Percentiles rank a stretch among this genome's conserved stretches.
phyloP scores from a whole-genome alignment of 2,888 invertebrate genomes.

The Blastobasis lacticolella region DNA sequence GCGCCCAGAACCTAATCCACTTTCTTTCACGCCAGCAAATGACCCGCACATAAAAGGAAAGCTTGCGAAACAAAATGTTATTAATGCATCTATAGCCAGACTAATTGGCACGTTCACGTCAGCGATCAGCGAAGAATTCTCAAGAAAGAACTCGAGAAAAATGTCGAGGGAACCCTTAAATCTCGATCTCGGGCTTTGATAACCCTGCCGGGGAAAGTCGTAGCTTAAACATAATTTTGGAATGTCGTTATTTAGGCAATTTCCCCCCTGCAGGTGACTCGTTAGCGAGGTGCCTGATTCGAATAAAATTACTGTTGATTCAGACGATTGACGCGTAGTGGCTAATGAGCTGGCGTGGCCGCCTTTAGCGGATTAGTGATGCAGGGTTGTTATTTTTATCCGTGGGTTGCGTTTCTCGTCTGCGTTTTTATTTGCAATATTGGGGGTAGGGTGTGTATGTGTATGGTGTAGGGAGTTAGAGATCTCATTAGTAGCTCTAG shows the following conservation, averaged over 20 bases:
- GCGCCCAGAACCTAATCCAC: too few relatives aligned
- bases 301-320: conserved; percentile 31
- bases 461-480: background rate
- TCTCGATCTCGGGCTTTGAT: too few relatives aligned
- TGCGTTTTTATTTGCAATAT: background rate
- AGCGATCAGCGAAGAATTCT: too few relatives aligned
- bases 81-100: too few relatives aligned
- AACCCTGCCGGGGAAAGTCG: conserved; percentile 8
- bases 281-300: conserved; percentile 23
- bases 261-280: conserved; percentile 20
- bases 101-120: too few relatives aligned
- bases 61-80: too few relatives aligned
- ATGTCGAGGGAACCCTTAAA: too few relatives aligned
- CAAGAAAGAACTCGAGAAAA: too few relatives aligned
- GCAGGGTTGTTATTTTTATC: background rate
- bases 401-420: background rate
- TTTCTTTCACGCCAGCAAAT: too few relatives aligned
- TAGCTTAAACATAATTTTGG: conserved; percentile 8
- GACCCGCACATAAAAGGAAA: too few relatives aligned
- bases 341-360: background rate
- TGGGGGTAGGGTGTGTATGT: background rate
- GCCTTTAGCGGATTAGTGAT: background rate
- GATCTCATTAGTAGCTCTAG: background rate
- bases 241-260: conserved; percentile 13
- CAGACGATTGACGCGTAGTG: conserved; percentile 18